phyloP scores from a whole-genome alignment of 2,888 invertebrate species.

The Drosophila helvetica region DNA sequence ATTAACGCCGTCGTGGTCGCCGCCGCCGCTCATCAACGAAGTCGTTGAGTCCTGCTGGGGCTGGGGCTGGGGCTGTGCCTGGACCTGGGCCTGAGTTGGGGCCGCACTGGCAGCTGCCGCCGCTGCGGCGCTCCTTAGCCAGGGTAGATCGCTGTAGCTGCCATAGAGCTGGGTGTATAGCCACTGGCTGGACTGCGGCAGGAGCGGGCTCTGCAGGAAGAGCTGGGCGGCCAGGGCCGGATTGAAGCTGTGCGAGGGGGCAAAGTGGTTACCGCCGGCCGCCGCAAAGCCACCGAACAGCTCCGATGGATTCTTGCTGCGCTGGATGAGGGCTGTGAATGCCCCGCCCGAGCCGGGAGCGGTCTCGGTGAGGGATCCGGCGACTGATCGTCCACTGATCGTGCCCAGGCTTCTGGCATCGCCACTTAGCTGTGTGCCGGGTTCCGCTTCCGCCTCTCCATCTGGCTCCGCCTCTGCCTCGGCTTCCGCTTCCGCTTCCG shows the following conservation, averaged over 20 bases:
- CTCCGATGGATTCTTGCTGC: slow-evolving; percentile 83
- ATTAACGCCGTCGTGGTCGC: slow-evolving; percentile 78
- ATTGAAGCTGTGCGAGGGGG: slow-evolving; percentile 85
- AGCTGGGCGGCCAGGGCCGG: slow-evolving; percentile 88
- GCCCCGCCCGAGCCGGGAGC: slow-evolving; percentile 77
- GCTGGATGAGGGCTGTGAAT: slow-evolving; percentile 83
- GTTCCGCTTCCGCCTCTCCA: slow-evolving; percentile 52
- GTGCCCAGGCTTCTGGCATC: slow-evolving; percentile 54
- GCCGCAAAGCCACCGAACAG: slow-evolving; percentile 84
- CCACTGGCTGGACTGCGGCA: slow-evolving; percentile 92
- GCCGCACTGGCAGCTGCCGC: slow-evolving; percentile 79
- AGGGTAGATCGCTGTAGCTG: slow-evolving; percentile 87
- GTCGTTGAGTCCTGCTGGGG: slow-evolving; percentile 31
- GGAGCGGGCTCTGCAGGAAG: slow-evolving; percentile 89
- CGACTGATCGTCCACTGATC: not conserved
- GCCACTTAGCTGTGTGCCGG: not conserved
- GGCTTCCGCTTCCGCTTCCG: slow-evolving; percentile 56
- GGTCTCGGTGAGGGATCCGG: slow-evolving; percentile 43
- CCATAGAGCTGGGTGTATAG: slow-evolving; percentile 91
- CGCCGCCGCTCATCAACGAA: slow-evolving; percentile 16
- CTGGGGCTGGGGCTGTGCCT: slow-evolving; percentile 36
- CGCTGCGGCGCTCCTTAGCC: slow-evolving; percentile 85
- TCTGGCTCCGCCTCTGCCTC: slow-evolving; percentile 22
- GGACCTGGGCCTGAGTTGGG: slow-evolving; percentile 44
- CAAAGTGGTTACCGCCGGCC: slow-evolving; percentile 84